Evolutionary conservation across 1,140 invertebrate genomes (phyloP), one percentile per base, ranked within the genome.

Genomic region (Orussus abietinus): DNA sequence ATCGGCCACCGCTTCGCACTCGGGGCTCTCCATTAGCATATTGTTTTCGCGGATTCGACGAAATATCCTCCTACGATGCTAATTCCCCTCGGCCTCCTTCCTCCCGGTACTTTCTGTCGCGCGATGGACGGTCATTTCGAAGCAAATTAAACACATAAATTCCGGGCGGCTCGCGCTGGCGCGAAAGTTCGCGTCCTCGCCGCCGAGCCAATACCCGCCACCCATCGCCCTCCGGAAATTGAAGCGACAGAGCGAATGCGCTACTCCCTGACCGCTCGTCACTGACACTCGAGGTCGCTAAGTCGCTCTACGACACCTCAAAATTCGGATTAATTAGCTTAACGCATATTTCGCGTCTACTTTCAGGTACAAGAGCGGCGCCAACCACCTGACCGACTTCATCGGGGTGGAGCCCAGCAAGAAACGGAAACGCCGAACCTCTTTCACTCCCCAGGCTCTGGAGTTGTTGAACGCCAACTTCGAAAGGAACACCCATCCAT

Each of bases 401-500:
- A 94, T 95, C 49, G 92, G 92, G 17, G 91, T 92, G 59, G 93
- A 96, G 64, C 91, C 92, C 3, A 93, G 89, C 36, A 98, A 97
- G 77, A 97, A 97, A 62, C 78, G 95, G 48, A 98, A 98, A 77
- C 74, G 94, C 51, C 79, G 95, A 54, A 98, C 94, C 7, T 96
- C 93, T 0, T 98, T 98, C 70, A 96, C 94, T 6, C 94, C 94
- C 1, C 90, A 95, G 67, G 94, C 94, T 9, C 69, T 98, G 41
- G 94, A 97, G 75, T 75, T 96, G 35, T 77, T 98, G 5, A 97
- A 97, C 71, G 84, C 88, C 35, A 91, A 96, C 72, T 98, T 98
- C 73, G 90, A 96, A 66, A 82, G 89, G 59, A 97, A 96, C 74
- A 96, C 94, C 36, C 94, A 98, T 83, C 95, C 95, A 12, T 96